Evolutionary conservation across 2,888 invertebrate species (phyloP), one percentile per base, ranked within the genome.

Genomic region (Apodemia zela): DNA sequence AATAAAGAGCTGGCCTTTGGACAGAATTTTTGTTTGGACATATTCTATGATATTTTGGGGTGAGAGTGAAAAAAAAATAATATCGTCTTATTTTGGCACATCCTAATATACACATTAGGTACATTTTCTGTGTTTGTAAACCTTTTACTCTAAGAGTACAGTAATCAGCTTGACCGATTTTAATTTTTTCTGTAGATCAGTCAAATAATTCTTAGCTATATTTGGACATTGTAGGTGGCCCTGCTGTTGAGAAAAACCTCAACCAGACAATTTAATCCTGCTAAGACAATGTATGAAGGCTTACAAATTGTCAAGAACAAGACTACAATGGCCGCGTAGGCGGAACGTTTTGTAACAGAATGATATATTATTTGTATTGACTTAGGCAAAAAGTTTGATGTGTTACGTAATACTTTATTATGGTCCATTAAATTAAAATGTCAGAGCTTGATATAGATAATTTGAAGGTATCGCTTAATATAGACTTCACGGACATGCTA

Each of bases 321-420:
- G 66, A 63, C 59, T 61, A 73, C 68, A 73, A 75, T 73, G 67
- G 68, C 61, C 64, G 73, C 68, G 82, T 79, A 73, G 80, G 77
- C 62, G 72, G 74, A 68, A 65, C 65, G 71, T 75, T 75, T 72
- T 72, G 74, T 74, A 76, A 73, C 74, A 68, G 47, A 47, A 67
- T 71, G 72, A 73, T 71, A 72, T 73, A 75, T 76, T 75, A 75
- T 80, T 80, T 78, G 72, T 70, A 68, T 64, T 66, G 69, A 71
- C 62, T 70, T 29, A 66, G 58, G 70, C 68, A 75, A 72, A 70
- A 72, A 73, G 63, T 33, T 57, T 57, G 57, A 42, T 49, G 49
- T 58, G 49, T 64, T 61, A 64, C 64, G 64, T 59, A 61, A 64
- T 47, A 25, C 61, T 57, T 47, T 61, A 59, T 29, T 49, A 17